Percentiles rank a stretch among this genome's conserved stretches.
Evolutionary conservation across 2,888 invertebrate species (phyloP).

Genomic region (Scaptomyza polygonia): DNA sequence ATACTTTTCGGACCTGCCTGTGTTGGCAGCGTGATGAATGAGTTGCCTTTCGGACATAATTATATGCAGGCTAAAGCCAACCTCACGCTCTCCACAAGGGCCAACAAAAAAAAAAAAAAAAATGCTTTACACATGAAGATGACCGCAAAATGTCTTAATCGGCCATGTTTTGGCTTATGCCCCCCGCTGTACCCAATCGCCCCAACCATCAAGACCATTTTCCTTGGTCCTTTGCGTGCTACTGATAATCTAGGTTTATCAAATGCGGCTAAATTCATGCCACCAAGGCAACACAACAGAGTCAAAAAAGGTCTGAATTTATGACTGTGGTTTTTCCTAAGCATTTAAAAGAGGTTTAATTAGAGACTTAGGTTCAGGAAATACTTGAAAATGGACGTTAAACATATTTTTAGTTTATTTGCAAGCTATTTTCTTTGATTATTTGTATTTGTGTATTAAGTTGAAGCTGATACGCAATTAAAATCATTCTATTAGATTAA

Average conservation of each 20-base stretch:
- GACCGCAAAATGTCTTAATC: constrained; percentile 74
- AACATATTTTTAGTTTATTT: neutral
- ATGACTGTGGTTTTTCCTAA: constrained; percentile 37
- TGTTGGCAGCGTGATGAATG: constrained; percentile 52
- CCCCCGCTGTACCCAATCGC: neutral
- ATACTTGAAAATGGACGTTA: neutral
- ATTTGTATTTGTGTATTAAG: neutral
- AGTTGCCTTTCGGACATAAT: constrained; percentile 55
- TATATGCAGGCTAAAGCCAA: constrained; percentile 59
- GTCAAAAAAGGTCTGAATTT: constrained; percentile 46
- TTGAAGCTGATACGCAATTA: neutral
- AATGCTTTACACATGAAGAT: constrained; percentile 46
- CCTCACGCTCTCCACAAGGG: neutral
- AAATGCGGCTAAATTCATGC: constrained; percentile 25
- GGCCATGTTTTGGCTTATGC: constrained; percentile 25
- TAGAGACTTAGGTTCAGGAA: constrained; percentile 19
- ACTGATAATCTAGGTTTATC: constrained; percentile 37
- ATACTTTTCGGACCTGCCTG: constrained; percentile 58
- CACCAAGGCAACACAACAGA: constrained; percentile 1
- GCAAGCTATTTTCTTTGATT: neutral
- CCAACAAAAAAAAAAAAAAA: too few relatives aligned
- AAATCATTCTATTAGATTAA: neutral
- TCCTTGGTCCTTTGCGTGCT: constrained; percentile 4
- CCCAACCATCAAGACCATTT: neutral
- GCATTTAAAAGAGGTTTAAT: constrained; percentile 44